Percentiles rank a stretch among this genome's conserved stretches.
These are phyloP conservation scores for Ladona fulva DNA, from an alignment of 1,140 invertebrate species.

Conservation along the genomic window DNA sequence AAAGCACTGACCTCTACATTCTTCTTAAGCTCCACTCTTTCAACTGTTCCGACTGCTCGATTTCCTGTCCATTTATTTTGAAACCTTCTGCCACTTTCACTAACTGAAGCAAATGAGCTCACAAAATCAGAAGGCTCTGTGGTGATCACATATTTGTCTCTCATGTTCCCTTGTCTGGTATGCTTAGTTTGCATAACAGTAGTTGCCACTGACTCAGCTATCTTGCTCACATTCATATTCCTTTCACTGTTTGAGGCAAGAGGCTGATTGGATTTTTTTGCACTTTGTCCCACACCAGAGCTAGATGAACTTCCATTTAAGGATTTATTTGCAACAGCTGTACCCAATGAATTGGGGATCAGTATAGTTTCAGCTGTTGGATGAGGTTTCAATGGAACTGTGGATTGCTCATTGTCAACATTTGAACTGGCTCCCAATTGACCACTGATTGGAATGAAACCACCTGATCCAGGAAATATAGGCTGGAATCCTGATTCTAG, in stretches of 20 bases:
- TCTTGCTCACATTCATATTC: neutral
- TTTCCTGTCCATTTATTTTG: neutral
- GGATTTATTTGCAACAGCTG: neutral
- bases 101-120: neutral
- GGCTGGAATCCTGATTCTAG: neutral
- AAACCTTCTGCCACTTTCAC: neutral
- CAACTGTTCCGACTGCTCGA: neutral
- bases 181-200: neutral
- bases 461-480: neutral
- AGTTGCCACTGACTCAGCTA: neutral
- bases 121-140: neutral
- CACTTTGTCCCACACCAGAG: neutral
- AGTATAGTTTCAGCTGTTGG: neutral
- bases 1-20: neutral
- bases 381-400: neutral
- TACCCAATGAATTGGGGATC: neutral
- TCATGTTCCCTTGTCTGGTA: neutral
- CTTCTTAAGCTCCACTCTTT: neutral
- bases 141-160: neutral
- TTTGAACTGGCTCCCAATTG: neutral
- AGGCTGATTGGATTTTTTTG: neutral
- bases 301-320: neutral
- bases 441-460: neutral
- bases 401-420: neutral
- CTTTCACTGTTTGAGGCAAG: neutral